Evolutionary conservation across 2,113 vertebrate species (phyloP).

Genomic region (Crotalus helleri): DNA sequence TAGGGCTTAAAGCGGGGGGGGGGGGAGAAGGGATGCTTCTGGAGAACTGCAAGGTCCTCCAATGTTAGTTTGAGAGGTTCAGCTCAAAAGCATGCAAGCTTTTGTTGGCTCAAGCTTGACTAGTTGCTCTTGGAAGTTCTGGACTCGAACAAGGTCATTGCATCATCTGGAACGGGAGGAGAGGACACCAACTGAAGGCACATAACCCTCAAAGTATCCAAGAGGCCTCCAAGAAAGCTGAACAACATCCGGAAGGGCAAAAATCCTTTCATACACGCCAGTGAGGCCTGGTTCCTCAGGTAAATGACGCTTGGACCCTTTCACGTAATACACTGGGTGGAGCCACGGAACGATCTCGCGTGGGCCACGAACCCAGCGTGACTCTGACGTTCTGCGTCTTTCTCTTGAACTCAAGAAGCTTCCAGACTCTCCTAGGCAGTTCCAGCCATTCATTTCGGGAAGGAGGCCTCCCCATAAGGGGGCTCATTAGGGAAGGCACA

Average conservation of each 20-base stretch:
- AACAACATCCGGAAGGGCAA: not conserved
- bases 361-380: not conserved
- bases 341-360: not conserved
- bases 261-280: not conserved
- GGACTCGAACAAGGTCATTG: not conserved
- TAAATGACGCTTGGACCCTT: not conserved
- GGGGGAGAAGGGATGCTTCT: not conserved
- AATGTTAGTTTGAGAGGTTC: not conserved
- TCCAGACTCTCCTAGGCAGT: not conserved
- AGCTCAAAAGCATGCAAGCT: not conserved
- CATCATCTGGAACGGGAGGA: not conserved
- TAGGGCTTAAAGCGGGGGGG: not conserved
- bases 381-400: not conserved
- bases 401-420: not conserved
- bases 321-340: not conserved
- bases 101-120: not conserved
- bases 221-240: not conserved
- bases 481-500: conserved; percentile 24
- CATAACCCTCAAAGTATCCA: not conserved
- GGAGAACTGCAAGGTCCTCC: not conserved
- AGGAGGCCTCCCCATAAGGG: not conserved
- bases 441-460: conserved; percentile 38
- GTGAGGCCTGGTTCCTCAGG: not conserved
- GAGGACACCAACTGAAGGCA: not conserved
- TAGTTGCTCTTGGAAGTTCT: not conserved